Percentiles rank a stretch among this genome's conserved stretches.
Evolutionary conservation across 2,113 vertebrate species (phyloP).

Genomic region (Neomonachus schauinslandi): DNA sequence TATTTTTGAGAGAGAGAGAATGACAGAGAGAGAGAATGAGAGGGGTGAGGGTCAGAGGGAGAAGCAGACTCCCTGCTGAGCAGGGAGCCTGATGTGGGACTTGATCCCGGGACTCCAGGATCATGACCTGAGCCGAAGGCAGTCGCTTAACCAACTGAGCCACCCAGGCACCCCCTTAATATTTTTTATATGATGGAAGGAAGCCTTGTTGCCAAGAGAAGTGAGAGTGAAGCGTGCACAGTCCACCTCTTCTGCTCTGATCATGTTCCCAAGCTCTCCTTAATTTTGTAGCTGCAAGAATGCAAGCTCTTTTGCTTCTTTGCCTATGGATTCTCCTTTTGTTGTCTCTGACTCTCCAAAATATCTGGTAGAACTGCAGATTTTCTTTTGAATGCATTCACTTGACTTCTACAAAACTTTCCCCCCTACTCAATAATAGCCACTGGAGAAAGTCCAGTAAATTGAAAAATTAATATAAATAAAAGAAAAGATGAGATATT

Average conservation of each 20-base stretch:
- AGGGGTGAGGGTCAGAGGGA: too few relatives aligned
- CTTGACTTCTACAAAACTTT: not conserved
- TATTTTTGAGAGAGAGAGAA: too few relatives aligned
- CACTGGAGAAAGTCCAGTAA: too few relatives aligned
- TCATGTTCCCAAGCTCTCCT: not conserved
- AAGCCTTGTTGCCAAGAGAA: not conserved
- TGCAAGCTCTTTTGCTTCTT: not conserved
- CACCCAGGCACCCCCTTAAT: too few relatives aligned
- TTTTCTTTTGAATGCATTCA: not conserved
- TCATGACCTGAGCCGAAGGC: too few relatives aligned
- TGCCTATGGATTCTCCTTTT: not conserved
- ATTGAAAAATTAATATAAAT: not conserved
- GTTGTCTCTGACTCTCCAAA: not conserved
- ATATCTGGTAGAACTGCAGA: not conserved
- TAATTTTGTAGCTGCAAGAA: not conserved
- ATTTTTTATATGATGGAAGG: not conserved
- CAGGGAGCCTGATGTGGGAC: too few relatives aligned
- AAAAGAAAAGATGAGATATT: not conserved
- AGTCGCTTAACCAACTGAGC: too few relatives aligned
- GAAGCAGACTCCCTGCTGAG: too few relatives aligned
- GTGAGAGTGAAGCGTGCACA: not conserved
- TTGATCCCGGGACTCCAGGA: too few relatives aligned
- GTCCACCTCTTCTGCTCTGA: not conserved
- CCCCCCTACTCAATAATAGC: not conserved
- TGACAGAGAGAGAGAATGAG: too few relatives aligned